Percentiles rank a stretch among this genome's conserved stretches.
Conservation (phyloP, 2,797 vertebrate genomes). For the Onychomys leucogaster region DNA sequence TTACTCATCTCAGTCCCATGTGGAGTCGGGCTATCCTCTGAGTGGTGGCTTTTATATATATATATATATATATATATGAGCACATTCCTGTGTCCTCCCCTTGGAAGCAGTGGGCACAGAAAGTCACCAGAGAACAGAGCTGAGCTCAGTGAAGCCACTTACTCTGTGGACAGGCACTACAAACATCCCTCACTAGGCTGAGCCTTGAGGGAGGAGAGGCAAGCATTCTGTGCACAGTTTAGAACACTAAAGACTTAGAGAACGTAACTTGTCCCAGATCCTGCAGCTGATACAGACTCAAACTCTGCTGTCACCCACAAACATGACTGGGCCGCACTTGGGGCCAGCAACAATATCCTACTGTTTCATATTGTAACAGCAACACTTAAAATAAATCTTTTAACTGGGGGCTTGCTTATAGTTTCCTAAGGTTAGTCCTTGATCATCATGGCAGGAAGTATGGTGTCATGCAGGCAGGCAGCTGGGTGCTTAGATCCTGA, state of each 20-base stretch:
- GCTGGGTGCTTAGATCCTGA: background rate
- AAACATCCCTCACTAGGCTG: background rate
- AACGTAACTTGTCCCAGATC: no score
- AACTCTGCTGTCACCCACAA: background rate
- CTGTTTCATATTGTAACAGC: no score
- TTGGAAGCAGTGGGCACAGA: background rate
- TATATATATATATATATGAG: no score
- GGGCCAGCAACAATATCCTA: background rate
- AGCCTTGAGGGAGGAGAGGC: background rate
- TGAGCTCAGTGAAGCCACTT: background rate
- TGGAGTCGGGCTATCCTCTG: background rate
- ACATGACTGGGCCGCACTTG: background rate
- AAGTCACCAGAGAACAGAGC: no score
- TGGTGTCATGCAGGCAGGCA: background rate
- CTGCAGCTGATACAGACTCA: background rate
- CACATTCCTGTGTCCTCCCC: background rate
- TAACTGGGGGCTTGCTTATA: background rate
- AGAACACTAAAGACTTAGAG: background rate
- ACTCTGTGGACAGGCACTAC: background rate
- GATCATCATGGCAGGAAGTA: background rate
- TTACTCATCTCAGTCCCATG: background rate
- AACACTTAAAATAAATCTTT: background rate
- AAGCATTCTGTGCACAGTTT: rapidly evolving
- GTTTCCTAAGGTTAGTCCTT: background rate
- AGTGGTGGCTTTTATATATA: background rate